Evolutionary conservation across 2,888 invertebrate genomes (phyloP).

Genomic region (Callinectes sapidus): DNA sequence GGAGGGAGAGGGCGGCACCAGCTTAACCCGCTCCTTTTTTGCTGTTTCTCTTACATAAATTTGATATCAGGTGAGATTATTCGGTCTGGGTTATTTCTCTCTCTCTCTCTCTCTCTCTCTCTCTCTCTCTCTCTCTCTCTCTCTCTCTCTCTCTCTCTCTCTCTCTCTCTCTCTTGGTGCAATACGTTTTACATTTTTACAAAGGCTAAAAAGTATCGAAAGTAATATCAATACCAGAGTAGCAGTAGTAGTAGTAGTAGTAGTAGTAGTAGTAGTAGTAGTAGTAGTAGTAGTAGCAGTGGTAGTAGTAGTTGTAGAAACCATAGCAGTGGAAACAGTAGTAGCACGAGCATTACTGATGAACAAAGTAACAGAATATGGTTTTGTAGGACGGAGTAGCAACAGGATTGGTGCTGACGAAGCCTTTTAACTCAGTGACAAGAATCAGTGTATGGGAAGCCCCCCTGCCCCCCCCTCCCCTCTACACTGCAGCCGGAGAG

Average conservation of each 20-base stretch:
- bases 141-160: conserved; percentile 13
- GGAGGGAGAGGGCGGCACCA: neutral
- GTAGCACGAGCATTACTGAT: neutral
- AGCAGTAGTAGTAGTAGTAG: neutral
- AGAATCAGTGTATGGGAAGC: neutral
- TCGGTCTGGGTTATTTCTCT: neutral
- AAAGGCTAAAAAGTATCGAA: too few relatives aligned
- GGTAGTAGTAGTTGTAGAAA: neutral
- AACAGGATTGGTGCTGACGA: neutral
- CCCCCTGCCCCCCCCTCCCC: too few relatives aligned
- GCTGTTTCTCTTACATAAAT: conserved; percentile 17
- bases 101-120: conserved; percentile 17
- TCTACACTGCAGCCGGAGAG: too few relatives aligned
- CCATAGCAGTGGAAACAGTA: neutral
- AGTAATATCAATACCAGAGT: neutral
- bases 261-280: too few relatives aligned
- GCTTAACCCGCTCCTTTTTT: neutral
- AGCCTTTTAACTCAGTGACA: neutral
- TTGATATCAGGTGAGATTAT: neutral
- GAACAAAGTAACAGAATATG: neutral
- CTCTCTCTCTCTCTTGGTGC: neutral
- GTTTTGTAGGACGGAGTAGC: neutral
- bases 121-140: neutral
- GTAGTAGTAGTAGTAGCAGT: neutral
- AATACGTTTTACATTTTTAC: too few relatives aligned